Base-by-base conservation (phyloP, 2,888 invertebrate species). In the Monopis laevigella region DNA sequence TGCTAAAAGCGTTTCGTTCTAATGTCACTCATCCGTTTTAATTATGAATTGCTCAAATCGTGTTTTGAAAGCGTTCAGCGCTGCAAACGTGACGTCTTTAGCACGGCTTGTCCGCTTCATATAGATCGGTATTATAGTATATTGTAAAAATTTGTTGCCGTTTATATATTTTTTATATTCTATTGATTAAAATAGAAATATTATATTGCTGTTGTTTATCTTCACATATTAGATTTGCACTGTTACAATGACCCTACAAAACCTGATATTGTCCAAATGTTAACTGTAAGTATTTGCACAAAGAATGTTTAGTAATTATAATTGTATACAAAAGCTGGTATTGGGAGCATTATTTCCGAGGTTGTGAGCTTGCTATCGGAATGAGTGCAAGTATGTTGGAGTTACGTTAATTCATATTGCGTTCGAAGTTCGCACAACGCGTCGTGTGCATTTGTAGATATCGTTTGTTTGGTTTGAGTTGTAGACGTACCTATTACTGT, bases 331-430 rank as follows among this genome's bases (percentile, higher is more conserved):
- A 64, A 72, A 75, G 80, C 78, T 80, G 80, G 80, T 80, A 74
- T 72, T 77, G 78, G 80, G 80, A 80, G 78, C 80, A 80, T 78
- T 54, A 72, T 77, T 80, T 78, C 78, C 78, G 77, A 67, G 75
- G 78, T 80, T 78, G 78, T 78, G 78, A 78, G 63, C 63, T 68
- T 65, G 60, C 74, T 72, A 64, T 74, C 80, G 80, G 64, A 80
- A 78, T 78, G 69, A 71, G 65, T 77, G 75, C 72, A 66, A 62
- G 52, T 62, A 17, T 29, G 12, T 40, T 40, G 17, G 16, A 36
- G 36, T 2, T n/a, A 29, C 5, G 12, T 32, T 32, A 32, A 32
- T 12, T 24, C n/a, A 18, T 40, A 14, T 40, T 17, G 28, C 29
- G 26, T 27, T 27, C 14, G 27, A 39, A 27, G 16, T 27, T 3